Percentiles rank a stretch among this genome's conserved stretches.
Evolutionary conservation across 2,113 vertebrate species (phyloP).

Genomic region (Cebidichthys violaceus): DNA sequence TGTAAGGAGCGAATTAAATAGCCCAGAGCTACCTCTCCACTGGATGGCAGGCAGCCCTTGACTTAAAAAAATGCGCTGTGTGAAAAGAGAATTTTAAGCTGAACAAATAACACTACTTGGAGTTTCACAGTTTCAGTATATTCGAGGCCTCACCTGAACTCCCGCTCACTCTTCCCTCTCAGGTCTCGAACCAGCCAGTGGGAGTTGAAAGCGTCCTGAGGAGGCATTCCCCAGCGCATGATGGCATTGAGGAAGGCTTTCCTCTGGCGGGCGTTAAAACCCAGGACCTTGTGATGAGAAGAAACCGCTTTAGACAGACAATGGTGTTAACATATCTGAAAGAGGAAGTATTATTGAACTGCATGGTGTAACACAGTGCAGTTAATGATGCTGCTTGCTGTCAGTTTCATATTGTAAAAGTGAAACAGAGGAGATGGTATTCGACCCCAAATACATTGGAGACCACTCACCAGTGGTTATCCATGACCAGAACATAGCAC

Average conservation of each 20-base stretch:
- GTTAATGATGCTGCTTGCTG: not conserved
- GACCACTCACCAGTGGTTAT: no score
- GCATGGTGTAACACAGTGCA: not conserved
- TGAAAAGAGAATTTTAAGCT: not conserved
- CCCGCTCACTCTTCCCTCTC: slow-evolving; percentile 95
- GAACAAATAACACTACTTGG: not conserved
- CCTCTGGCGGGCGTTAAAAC: slow-evolving; percentile 96
- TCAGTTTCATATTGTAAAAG: not conserved
- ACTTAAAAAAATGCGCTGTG: not conserved
- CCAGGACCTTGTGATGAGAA: slow-evolving; percentile 87
- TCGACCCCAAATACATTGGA: no score
- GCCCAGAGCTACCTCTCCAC: slow-evolving; percentile 3
- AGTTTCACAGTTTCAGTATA: not conserved
- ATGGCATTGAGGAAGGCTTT: slow-evolving; percentile 98
- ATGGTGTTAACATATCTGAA: not conserved
- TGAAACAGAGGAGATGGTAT: no score
- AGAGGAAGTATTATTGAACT: not conserved
- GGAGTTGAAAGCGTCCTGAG: slow-evolving; percentile 98
- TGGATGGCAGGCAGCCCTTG: not conserved
- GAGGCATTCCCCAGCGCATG: slow-evolving; percentile 99
- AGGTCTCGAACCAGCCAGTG: slow-evolving; percentile 98
- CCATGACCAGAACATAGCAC: no score
- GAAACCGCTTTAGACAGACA: not conserved
- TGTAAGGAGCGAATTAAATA: slow-evolving; percentile 25
- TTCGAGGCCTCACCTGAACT: slow-evolving; percentile 89